Base-by-base conservation (phyloP, 2,113 vertebrate species). In the Arizona elegans region DNA sequence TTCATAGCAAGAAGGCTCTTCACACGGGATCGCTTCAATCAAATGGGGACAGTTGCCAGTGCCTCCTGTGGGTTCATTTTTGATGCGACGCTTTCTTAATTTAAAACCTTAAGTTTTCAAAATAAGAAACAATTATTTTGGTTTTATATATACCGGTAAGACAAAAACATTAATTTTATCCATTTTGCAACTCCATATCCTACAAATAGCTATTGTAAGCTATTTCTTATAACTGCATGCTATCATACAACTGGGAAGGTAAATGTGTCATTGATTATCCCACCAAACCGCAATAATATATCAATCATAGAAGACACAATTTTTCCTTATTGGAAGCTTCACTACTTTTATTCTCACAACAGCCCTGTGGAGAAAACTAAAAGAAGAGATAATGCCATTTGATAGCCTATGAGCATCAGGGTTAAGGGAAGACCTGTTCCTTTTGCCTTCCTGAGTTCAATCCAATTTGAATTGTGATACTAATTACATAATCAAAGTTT, bases 11-110 rank as follows among this genome's bases (percentile, higher is more conserved):
- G 97, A 97, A 11, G 99, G 99, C 50, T 99, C 99, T 5, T 99
- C 99, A 92, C 99, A 99, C 0, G 99, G 99, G 92, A 99, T 98
- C 54, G 98, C 99, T 98, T 99, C 99, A 96, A 98, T 96, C 75
- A 99, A 98, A 95, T 99, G 99, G 2, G 99, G 98, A 92, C 99
- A 99, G 97, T 97, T 99, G 21, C 98, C 98, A 0, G 97, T 97
- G 2, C 98, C 98, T 17, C 98, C 99, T 0, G 97, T 98, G 1
- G 99, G 99, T 94, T 98, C 97, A 65, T 98, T 99, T 11, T 95
- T 98, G 93, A 99, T 98, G 90, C 55, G 97, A 0, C 99, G 97
- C 91, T 98, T 98, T 95, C 99, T 98, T 92, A 99, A 96, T 96
- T 99, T 99, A 95, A 99, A 99, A 92, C 99, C 99, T 99, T 92